Evolutionary conservation across 2,113 vertebrate genomes (phyloP).

Genomic region (Zosterops lateralis): DNA sequence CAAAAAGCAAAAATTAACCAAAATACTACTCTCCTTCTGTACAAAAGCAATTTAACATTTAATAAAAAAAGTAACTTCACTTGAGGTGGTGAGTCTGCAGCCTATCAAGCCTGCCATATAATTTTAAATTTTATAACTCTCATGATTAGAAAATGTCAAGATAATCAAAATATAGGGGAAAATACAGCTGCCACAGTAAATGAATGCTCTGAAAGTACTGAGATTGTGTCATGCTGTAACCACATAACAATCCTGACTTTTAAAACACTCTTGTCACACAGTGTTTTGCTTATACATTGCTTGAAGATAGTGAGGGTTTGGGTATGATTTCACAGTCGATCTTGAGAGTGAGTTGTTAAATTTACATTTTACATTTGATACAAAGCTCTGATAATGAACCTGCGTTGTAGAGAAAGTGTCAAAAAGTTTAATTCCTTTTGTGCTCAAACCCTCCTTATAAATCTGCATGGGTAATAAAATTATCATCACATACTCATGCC

Average conservation of each 20-base stretch:
- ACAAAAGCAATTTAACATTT: slow-evolving; percentile 44
- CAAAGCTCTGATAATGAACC: neutral
- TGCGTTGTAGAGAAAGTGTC: neutral
- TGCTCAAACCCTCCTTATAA: neutral
- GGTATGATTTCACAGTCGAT: slow-evolving; percentile 1
- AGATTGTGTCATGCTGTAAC: neutral
- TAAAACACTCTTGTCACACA: neutral
- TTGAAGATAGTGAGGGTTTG: neutral
- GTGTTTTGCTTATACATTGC: neutral
- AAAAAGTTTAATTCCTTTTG: slow-evolving; percentile 38
- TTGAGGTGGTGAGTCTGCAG: neutral
- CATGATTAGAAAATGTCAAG: slow-evolving; percentile 59
- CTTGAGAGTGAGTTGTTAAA: neutral
- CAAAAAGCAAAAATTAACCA: neutral
- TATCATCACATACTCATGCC: slow-evolving; percentile 22
- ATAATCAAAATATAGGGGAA: slow-evolving; percentile 58
- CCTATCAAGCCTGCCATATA: slow-evolving; percentile 34
- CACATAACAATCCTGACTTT: neutral
- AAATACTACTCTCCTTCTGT: neutral
- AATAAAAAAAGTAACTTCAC: slow-evolving; percentile 30
- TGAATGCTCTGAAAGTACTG: neutral
- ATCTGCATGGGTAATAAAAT: slow-evolving; percentile 33
- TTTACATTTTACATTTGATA: neutral
- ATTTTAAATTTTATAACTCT: slow-evolving; percentile 51
- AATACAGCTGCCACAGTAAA: slow-evolving; percentile 46